Evolutionary conservation across 2,113 vertebrate genomes (phyloP), one percentile per base, ranked within the genome.

Genomic region (Orientallactaga bullata): DNA sequence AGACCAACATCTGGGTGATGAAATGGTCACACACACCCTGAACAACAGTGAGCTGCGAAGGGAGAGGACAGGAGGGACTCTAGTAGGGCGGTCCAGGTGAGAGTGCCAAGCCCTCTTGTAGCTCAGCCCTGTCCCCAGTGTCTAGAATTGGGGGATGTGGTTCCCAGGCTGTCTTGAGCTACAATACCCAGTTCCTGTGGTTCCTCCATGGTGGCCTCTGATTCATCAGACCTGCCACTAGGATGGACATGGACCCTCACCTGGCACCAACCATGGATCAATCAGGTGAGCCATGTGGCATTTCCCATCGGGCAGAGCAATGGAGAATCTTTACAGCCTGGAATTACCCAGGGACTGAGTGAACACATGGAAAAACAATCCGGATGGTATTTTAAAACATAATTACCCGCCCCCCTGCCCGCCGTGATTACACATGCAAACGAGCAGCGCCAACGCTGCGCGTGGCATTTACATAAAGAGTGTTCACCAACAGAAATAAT

Each of bases 41-140:
- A 12, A 28, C 47, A 42, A 12, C 23, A 1, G 55, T 0, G 7
- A 3, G 51, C 28, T 7, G 35, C 32, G 20, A 0, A 0, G 0
- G n/a, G 24, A 42, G 30, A 28, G 63, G 1, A 12, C 10, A 2
- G 63, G 28, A 0, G 17, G 32, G 23, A 21, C 9, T 7, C 55
- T 12, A 28, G 28, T 2, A 6, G 30, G 2, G 26, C 88, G 60
- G 88, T 1, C 1, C 8, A 4, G 16, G 47, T 7, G 5, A 58
- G 60, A 30, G 21, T 28, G 28, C 28, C 1, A 7, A 35, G 61
- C 55, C 28, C 35, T 5, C 35, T 28, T n/a, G 23, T 2, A 47
- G 24, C 23, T 28, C 42, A 2, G 21, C 71, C 42, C 65, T 4
- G 17, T 18, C 16, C 5, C 51, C 58, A 37, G 63, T 7, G 15